A percentile compares a stretch with the other conserved stretches of the same genome.
Evolutionary conservation across 1,140 invertebrate genomes (phyloP).

Genomic region (Caenorhabditis elegans): DNA sequence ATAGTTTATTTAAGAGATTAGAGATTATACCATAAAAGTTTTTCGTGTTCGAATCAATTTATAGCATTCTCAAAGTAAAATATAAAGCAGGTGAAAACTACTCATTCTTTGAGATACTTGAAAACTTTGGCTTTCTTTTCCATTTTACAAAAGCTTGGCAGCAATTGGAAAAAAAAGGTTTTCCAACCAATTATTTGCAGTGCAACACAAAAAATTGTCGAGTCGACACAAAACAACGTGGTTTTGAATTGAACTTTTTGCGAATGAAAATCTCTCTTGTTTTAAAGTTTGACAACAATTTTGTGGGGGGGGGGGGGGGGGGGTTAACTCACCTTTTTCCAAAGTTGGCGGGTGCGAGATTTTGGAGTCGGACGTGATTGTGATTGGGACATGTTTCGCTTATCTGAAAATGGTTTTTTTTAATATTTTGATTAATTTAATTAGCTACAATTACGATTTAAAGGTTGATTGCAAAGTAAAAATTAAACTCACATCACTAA

Average conservation of each 20-base stretch:
- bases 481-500: not conserved
- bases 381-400: not conserved
- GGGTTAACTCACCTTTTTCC: conserved; percentile 26
- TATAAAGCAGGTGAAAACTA: too few species aligned
- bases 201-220: not conserved
- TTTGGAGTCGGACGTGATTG: not conserved
- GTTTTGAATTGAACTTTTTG: conserved; percentile 28
- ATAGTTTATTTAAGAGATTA: too few species aligned
- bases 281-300: not conserved
- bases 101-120: conserved; percentile 11
- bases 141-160: not conserved
- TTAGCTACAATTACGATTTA: too few species aligned
- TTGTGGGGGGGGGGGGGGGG: not conserved
- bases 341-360: not conserved
- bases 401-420: too few species aligned
- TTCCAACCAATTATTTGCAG: conserved; percentile 23
- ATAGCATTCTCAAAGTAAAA: too few species aligned
- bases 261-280: not conserved
- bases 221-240: not conserved
- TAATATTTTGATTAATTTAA: too few species aligned
- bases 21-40: too few species aligned
- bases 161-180: not conserved
- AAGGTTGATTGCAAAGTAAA: not conserved
- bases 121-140: not conserved
- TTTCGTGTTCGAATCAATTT: too few species aligned